Conservation (phyloP, 1,140 invertebrate genomes). For the Caenorhabditis latens region DNA sequence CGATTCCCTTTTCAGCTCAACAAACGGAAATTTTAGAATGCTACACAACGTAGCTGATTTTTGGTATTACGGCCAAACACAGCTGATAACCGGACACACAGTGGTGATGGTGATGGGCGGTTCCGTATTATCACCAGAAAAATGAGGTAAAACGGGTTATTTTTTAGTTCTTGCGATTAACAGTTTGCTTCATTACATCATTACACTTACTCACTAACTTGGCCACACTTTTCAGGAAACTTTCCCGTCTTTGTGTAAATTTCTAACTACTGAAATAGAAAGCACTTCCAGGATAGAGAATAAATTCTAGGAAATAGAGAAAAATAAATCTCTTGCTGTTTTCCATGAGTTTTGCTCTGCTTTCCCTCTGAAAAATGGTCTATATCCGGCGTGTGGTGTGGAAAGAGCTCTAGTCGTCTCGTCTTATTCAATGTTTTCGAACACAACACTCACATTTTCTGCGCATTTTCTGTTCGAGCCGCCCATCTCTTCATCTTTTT, state of each 20-base stretch:
- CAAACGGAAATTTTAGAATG: background rate
- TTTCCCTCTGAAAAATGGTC: slow-evolving; percentile 8
- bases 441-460: slow-evolving; percentile 39
- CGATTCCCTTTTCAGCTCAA: background rate
- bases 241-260: too few relatives aligned
- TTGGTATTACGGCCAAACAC: slow-evolving; percentile 23
- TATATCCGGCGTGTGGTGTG: background rate
- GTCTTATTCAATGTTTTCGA: background rate
- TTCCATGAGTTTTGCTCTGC: background rate
- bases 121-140: slow-evolving; percentile 39
- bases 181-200: background rate
- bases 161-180: background rate
- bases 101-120: slow-evolving; percentile 27
- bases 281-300: too few relatives aligned
- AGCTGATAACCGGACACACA: slow-evolving; percentile 44
- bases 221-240: background rate
- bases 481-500: slow-evolving; percentile 31
- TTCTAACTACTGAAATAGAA: too few relatives aligned
- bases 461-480: slow-evolving; percentile 42
- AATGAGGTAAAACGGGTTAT: slow-evolving; percentile 51
- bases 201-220: background rate
- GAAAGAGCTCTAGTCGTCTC: slow-evolving; percentile 12
- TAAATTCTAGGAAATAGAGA: too few relatives aligned
- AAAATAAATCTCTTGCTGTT: background rate
- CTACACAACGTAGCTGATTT: slow-evolving; percentile 25